phyloP scores from a whole-genome alignment of 2,888 invertebrate species.

The Drosophila imparisetae region DNA sequence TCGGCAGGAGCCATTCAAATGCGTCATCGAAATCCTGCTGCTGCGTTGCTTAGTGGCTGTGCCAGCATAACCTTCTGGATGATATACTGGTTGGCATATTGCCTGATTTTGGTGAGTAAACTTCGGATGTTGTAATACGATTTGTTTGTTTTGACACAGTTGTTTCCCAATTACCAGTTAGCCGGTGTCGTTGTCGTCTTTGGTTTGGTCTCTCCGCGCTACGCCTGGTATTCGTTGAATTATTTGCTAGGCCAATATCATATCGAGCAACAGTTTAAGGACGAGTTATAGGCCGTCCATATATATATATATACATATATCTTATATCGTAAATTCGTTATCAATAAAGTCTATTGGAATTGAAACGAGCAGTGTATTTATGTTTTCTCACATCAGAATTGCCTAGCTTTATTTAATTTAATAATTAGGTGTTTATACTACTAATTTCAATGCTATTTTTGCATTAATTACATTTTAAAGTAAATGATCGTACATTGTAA shows the following conservation, averaged over 20 bases:
- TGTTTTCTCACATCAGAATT: slow-evolving; percentile 66
- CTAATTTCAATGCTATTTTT: slow-evolving; percentile 72
- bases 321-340: slow-evolving; percentile 18
- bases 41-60: slow-evolving; percentile 33
- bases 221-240: slow-evolving; percentile 55
- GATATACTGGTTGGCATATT: slow-evolving; percentile 40
- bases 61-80: slow-evolving; percentile 57
- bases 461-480: slow-evolving; percentile 73
- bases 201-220: slow-evolving; percentile 58
- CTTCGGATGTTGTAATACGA: too few species aligned
- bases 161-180: slow-evolving; percentile 22
- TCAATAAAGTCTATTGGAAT: slow-evolving; percentile 21
- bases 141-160: background rate
- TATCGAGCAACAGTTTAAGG: slow-evolving; percentile 45
- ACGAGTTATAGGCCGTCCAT: slow-evolving; percentile 46
- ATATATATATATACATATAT: slow-evolving; percentile 33
- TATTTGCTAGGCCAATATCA: slow-evolving; percentile 48
- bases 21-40: slow-evolving; percentile 44
- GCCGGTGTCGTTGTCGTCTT: slow-evolving; percentile 41
- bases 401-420: slow-evolving; percentile 72
- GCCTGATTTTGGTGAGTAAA: slow-evolving; percentile 53
- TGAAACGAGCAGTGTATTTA: slow-evolving; percentile 28
- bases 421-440: slow-evolving; percentile 74
- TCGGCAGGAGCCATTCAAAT: background rate
- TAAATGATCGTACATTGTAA: slow-evolving; percentile 61